phyloP scores from a whole-genome alignment of 2,113 vertebrate genomes.

The Microtus ochrogaster region DNA sequence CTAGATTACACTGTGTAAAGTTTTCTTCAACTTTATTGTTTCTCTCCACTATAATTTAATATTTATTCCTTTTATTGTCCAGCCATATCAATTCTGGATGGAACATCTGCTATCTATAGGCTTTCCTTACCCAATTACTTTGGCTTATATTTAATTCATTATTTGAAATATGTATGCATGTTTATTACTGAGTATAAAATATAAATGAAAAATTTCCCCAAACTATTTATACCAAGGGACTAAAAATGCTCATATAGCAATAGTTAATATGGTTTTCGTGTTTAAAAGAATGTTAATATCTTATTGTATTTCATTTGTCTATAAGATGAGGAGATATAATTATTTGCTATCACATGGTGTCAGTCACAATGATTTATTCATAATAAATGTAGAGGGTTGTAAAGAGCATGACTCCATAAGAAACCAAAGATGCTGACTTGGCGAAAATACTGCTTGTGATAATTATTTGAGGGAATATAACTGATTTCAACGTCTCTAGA shows the following conservation, averaged over 20 bases:
- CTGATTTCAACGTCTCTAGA: not conserved
- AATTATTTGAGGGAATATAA: slow-evolving; percentile 21
- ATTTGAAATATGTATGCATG: not conserved
- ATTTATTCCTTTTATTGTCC: not conserved
- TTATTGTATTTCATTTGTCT: slow-evolving; percentile 36
- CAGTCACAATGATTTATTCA: slow-evolving; percentile 12
- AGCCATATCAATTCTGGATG: not conserved
- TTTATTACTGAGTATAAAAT: not conserved
- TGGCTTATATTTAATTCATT: not conserved
- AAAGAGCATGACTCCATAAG: not conserved
- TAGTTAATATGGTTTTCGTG: not conserved
- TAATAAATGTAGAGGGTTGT: not conserved
- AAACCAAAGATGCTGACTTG: not conserved
- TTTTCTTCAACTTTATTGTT: not conserved
- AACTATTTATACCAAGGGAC: not conserved
- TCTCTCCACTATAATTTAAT: not conserved
- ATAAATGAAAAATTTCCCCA: not conserved
- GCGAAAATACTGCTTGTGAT: not conserved
- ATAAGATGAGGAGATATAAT: slow-evolving; percentile 31
- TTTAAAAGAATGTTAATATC: slow-evolving; percentile 6
- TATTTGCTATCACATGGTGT: not conserved
- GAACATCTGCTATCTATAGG: not conserved
- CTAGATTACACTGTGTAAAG: not conserved
- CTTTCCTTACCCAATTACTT: not conserved
- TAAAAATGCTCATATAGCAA: not conserved